Percentiles rank a stretch among this genome's conserved stretches.
Evolutionary conservation across 2,888 invertebrate species (phyloP).

Genomic region (Aquatica leii): DNA sequence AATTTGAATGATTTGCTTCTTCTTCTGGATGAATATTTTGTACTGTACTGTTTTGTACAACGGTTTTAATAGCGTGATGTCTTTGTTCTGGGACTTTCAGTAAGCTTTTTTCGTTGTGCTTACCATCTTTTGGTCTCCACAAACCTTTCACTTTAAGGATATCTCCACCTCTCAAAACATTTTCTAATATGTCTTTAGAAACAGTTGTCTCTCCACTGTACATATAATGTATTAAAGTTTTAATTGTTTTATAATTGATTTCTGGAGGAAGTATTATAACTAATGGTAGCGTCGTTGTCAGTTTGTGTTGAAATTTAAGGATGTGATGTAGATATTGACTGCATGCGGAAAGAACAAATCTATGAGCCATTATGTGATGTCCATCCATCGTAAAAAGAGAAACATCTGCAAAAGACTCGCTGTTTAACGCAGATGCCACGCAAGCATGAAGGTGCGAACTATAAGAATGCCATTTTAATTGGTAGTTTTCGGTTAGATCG

Average conservation of each 20-base stretch:
- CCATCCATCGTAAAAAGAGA: conserved; percentile 81
- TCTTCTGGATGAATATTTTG: no score
- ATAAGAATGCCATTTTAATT: conserved; percentile 90
- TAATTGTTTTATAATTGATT: conserved; percentile 80
- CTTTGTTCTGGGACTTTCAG: conserved; percentile 32
- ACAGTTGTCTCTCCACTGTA: conserved; percentile 84
- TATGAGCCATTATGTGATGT: conserved; percentile 83
- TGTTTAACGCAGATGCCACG: conserved; percentile 75
- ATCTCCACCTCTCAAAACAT: conserved; percentile 83
- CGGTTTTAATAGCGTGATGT: background rate
- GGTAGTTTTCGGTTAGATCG: conserved; percentile 77
- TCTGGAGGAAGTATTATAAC: conserved; percentile 83
- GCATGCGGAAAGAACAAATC: conserved; percentile 84
- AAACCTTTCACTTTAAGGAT: conserved; percentile 82
- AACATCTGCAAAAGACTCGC: conserved; percentile 84
- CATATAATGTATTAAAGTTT: conserved; percentile 86
- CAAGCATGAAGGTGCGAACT: conserved; percentile 83
- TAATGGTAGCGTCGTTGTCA: conserved; percentile 58
- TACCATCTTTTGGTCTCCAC: conserved; percentile 73
- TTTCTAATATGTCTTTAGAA: conserved; percentile 83
- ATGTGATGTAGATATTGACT: conserved; percentile 71
- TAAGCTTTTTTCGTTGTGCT: conserved; percentile 25
- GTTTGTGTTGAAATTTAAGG: conserved; percentile 59
- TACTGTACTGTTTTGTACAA: no score
- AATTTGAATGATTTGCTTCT: no score